Percentiles rank a stretch among this genome's conserved stretches.
Evolutionary conservation across 2,113 vertebrate genomes (phyloP).

Genomic region (Puma concolor): DNA sequence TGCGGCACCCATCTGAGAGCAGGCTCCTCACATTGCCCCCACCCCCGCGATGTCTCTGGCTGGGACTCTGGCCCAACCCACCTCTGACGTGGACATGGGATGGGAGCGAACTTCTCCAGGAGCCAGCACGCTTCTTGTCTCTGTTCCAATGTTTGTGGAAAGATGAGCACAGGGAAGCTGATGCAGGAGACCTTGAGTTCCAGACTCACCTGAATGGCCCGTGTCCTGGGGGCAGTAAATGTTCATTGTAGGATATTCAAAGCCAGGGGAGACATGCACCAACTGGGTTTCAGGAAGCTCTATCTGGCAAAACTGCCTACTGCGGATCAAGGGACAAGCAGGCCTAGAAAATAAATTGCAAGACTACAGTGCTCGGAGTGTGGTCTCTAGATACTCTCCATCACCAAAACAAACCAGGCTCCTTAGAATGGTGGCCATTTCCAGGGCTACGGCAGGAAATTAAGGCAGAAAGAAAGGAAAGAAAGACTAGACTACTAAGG

Average conservation of each 20-base stretch:
- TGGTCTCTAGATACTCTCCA: background rate
- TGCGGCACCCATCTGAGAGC: too few relatives aligned
- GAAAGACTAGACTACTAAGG: background rate
- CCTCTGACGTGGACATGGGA: background rate
- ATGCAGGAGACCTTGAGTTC: background rate
- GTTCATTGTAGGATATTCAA: background rate
- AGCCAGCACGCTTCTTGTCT: background rate
- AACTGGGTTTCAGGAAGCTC: background rate
- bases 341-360: background rate
- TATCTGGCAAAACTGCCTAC: background rate
- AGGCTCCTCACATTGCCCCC: background rate
- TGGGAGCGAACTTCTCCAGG: background rate
- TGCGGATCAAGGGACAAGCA: background rate
- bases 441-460: background rate
- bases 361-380: background rate
- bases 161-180: background rate
- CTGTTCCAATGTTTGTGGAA: rapidly evolving
- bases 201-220: background rate
- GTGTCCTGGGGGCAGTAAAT: background rate
- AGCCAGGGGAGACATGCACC: background rate
- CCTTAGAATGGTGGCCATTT: background rate
- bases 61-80: background rate
- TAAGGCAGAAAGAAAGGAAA: background rate
- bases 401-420: background rate
- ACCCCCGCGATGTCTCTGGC: too few relatives aligned